A percentile compares a stretch with the other conserved stretches of the same genome.
Conservation (phyloP, 2,113 vertebrate species). For the Upupa epops region DNA sequence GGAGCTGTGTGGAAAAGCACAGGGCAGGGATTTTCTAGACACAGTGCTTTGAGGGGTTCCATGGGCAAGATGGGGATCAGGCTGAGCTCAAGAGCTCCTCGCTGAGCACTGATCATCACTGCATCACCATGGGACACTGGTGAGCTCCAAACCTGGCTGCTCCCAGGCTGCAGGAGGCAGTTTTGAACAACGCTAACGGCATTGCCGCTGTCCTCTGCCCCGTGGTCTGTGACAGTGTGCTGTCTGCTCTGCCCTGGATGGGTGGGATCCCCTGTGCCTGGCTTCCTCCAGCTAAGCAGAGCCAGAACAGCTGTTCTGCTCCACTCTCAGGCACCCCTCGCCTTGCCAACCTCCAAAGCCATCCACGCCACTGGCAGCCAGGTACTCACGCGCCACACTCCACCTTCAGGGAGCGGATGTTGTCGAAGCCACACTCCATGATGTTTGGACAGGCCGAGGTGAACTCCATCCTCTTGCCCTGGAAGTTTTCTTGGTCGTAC, state of each 20-base stretch:
- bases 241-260: not conserved
- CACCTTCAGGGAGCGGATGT: constrained; percentile 92
- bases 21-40: not conserved
- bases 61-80: not conserved
- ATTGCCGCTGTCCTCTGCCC: rapidly evolving
- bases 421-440: constrained; percentile 88
- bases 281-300: not conserved
- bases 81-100: not conserved
- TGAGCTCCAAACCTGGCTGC: not conserved
- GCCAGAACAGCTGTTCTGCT: not conserved
- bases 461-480: constrained; percentile 93
- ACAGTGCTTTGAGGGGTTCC: not conserved
- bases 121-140: rapidly evolving
- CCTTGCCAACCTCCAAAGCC: not conserved
- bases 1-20: not conserved
- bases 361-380: rapidly evolving
- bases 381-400: constrained; percentile 92
- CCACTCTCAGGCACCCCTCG: rapidly evolving
- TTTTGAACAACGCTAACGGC: not conserved
- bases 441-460: constrained; percentile 89
- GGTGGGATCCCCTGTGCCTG: not conserved
- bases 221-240: not conserved
- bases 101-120: not conserved
- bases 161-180: not conserved
- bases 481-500: constrained; percentile 96